Evolutionary conservation across 2,888 invertebrate species (phyloP), one percentile per base, ranked within the genome.

Genomic region (Autographa pulchrina): DNA sequence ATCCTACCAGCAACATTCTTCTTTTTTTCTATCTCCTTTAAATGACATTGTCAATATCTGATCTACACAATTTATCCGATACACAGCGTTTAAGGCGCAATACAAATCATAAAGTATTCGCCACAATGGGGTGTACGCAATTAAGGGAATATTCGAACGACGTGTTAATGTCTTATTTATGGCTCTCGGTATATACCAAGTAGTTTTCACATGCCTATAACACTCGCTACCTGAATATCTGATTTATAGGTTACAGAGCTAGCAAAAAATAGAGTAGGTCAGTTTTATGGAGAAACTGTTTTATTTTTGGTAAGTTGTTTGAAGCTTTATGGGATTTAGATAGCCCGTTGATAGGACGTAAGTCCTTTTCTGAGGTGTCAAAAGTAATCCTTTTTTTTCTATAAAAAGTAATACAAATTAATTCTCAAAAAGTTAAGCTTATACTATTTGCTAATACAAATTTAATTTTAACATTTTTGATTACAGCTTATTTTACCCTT

Each of bases 121-220:
- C 70, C 80, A 93, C 92, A 93, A 93, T 90, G 85, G 89, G 83
- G 81, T 83, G 86, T 85, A 86, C 88, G 87, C 90, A 92, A 92
- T 90, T 92, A 92, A 91, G 91, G 89, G 89, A 88, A 91, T 85
- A 86, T 87, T 67, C 83, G 75, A 91, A 94, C 89, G 94, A 95
- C 87, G 92, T 94, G 94, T 90, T 95, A 95, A 96, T 95, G 92
- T 93, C 92, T 91, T 95, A 95, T 96, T 96, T 96, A 96, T 95
- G 93, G 92, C 90, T 90, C 87, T 86, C 87, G 87, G 83, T 88
- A 89, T 91, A 87, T 88, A 86, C 90, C 91, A 94, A 81, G 88
- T 90, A 91, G 79, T 96, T 95, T 94, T 96, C 95, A 94, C 95
- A 95, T 95, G 93, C 92, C 93, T 92, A 92, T 85, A 86, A 86